phyloP scores from a whole-genome alignment of 2,797 vertebrate species.

The Enteromius afrohamiltoni region DNA sequence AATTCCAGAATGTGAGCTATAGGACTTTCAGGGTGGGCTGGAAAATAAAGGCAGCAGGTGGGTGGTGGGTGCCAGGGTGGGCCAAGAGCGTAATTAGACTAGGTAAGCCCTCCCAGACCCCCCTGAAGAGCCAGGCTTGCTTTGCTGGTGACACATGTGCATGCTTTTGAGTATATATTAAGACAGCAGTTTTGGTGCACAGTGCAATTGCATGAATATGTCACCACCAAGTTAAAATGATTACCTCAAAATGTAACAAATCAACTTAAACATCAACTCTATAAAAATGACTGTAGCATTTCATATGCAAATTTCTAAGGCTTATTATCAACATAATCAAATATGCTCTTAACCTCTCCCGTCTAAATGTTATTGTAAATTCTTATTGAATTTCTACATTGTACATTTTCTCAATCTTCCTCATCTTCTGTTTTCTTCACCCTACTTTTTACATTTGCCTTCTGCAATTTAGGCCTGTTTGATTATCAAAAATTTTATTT shows the following conservation, averaged over 20 bases:
- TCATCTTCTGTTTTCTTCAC: no score
- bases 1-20: neutral
- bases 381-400: neutral
- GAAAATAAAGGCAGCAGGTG: neutral
- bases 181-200: neutral
- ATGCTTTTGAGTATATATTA: neutral
- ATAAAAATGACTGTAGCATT: neutral
- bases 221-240: neutral
- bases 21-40: neutral
- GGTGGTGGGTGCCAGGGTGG: neutral
- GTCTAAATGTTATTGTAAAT: no score
- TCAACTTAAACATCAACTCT: neutral
- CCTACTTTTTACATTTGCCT: neutral
- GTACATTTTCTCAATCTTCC: neutral
- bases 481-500: neutral
- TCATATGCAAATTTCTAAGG: neutral
- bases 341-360: no score
- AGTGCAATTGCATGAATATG: neutral
- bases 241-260: neutral
- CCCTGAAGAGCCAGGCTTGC: neutral
- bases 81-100: neutral
- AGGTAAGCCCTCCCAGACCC: neutral
- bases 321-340: neutral
- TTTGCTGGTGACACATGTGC: neutral
- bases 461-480: neutral